phyloP scores from a whole-genome alignment of 1,140 invertebrate genomes.

The Drosophila setifemur region DNA sequence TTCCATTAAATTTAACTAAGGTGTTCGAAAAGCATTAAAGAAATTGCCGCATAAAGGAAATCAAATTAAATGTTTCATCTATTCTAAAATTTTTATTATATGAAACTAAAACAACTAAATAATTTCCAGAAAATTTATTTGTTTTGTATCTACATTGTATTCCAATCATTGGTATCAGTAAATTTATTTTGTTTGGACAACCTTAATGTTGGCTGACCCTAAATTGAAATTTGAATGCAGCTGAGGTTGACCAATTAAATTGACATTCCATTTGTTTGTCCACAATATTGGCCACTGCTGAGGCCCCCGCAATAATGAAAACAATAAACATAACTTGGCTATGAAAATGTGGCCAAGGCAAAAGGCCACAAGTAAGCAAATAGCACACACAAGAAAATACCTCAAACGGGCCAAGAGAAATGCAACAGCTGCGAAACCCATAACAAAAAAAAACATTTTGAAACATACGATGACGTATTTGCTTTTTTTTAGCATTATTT shows the following conservation, averaged over 20 bases:
- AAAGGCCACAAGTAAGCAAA: constrained; percentile 27
- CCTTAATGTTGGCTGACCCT: background rate
- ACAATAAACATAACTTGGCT: constrained; percentile 22
- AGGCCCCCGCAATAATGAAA: constrained; percentile 18
- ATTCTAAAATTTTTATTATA: too few relatives aligned
- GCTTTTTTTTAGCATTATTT: constrained; percentile 33
- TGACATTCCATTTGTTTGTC: constrained; percentile 7
- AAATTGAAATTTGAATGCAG: background rate
- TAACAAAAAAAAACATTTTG: constrained; percentile 51
- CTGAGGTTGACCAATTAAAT: background rate
- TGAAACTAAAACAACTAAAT: too few relatives aligned
- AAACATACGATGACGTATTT: constrained; percentile 34
- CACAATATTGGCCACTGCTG: constrained; percentile 3
- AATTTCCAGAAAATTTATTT: too few relatives aligned
- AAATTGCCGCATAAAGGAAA: background rate
- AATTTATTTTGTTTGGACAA: too few relatives aligned
- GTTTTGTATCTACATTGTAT: too few relatives aligned
- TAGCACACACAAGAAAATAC: constrained; percentile 26
- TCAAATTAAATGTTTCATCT: too few relatives aligned
- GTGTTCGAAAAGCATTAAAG: background rate
- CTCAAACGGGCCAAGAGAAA: constrained; percentile 57
- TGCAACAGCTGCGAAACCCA: constrained; percentile 65
- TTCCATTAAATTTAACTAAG: constrained; percentile 13
- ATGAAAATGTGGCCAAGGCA: constrained; percentile 7
- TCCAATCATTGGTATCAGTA: background rate